Evolutionary conservation across 2,888 invertebrate species (phyloP), one percentile per base, ranked within the genome.

Genomic region (Lochmaea capreae): DNA sequence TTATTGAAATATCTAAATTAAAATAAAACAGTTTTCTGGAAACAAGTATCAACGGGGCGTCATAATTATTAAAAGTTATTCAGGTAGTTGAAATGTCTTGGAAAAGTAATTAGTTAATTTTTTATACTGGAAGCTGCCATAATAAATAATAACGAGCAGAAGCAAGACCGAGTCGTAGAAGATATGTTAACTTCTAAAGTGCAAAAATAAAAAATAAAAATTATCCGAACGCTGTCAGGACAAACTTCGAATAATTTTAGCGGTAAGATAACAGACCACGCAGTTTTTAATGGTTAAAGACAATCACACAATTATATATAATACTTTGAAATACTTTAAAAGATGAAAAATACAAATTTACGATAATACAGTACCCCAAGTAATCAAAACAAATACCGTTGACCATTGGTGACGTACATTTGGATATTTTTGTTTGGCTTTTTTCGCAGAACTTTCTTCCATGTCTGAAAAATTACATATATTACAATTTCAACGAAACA

Each of bases 331-430:
- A 72, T 72, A 63, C 58, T 58, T 18, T 39, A 39, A 39, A 39
- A 39, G 6, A 39, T 39, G 8, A 1, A 65, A 62, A 67, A 54
- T 63, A 67, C 46, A 62, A 26, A 65, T 69, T 63, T 69, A 70
- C 26, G 72, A 43, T 39, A 71, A 67, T 42, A 71, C 16, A 11
- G 65, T 14, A 49, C 83, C 83, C 85, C 85, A 85, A 49, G 83
- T 84, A 52, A 84, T 67, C 18, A 84, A 71, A 33, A 84, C 82
- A 61, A 85, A 79, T 65, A 84, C 79, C 16, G 83, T 84, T 8
- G 83, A 83, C 81, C 82, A 84, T 57, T 81, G 81, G 67, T 83
- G 83, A 42, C 81, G 76, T 3, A 80, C 78, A 58, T 72, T 76
- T 9, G 82, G 83, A 72, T 79, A 83, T 22, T 76, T 72, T 16